Evolutionary conservation across 1,140 invertebrate genomes (phyloP), one percentile per base, ranked within the genome.

Genomic region (Drosophila ironensis): DNA sequence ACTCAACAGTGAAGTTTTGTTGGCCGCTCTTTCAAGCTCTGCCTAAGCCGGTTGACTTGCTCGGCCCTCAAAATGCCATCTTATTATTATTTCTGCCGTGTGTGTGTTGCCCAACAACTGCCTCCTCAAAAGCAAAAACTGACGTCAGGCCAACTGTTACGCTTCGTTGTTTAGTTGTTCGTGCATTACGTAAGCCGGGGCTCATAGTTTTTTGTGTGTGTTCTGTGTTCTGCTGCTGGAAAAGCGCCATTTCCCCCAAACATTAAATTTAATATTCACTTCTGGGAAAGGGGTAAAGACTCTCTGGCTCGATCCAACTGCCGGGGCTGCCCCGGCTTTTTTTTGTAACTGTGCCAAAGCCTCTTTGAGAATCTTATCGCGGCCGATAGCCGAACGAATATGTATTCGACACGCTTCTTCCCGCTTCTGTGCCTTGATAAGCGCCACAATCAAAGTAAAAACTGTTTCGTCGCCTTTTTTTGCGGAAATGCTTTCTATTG

Each of bases 121-220:
- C n/a, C n/a, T n/a, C 20, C 2, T 3, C 20, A 22, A 5, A 64
- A 40, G 25, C 22, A 19, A 16, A 60, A 51, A 42, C 57, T 84
- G 78, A 84, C 78, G 78, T 86, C 78, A 84, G 71, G 19, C 50
- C 70, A 74, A 66, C 64, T 63, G 80, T 86, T 86, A 86, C 78
- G 78, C 80, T 84, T 63, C 53, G 78, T 22, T 28, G 33, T 47
- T 6, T n/a, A n/a, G 33, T 19, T 25, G 41, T n/a, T 38, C 56
- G 35, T 9, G 48, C 30, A 30, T 69, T 69, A 69, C 66, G 67
- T 70, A 70, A 70, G 44, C 53, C 33, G 52, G n/a, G 45, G 20
- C 27, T 69, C 69, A 57, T 28, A 44, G 8, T 27, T 59, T 54
- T 68, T 25, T 8, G 14, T 22, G n/a, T n/a, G n/a, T n/a, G n/a